Evolutionary conservation across 2,113 vertebrate species (phyloP).

Genomic region (Salvelinus sp.): DNA sequence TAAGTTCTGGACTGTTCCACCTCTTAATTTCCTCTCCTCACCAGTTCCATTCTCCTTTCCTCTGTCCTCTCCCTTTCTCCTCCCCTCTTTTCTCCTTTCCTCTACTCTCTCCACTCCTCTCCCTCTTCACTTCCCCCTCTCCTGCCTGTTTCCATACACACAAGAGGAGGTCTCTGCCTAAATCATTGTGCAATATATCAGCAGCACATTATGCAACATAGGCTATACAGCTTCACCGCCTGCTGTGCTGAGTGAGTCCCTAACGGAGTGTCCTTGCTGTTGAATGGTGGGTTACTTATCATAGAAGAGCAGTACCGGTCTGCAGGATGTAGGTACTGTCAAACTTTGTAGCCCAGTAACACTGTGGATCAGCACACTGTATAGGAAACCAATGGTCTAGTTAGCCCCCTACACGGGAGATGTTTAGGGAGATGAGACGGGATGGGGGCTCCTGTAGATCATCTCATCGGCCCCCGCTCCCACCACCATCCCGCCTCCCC

Average conservation of each 20-base stretch:
- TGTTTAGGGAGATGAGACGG: background rate
- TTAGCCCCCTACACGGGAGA: background rate
- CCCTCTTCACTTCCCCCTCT: background rate
- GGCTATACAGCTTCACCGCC: background rate
- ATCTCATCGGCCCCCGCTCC: conserved; percentile 15
- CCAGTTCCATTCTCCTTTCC: background rate
- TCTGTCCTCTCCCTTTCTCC: background rate
- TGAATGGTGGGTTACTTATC: background rate
- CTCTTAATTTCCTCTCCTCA: too few relatives aligned
- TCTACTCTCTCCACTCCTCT: background rate
- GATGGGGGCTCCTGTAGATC: conserved; percentile 6
- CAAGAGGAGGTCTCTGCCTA: background rate
- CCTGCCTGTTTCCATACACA: background rate
- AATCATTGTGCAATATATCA: background rate
- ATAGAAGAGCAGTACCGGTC: background rate
- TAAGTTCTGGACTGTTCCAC: conserved; percentile 34
- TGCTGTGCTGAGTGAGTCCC: background rate
- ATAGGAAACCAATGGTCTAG: background rate
- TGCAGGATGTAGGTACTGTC: background rate
- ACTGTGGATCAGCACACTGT: background rate
- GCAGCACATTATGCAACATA: background rate
- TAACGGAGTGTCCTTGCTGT: background rate
- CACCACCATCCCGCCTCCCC: conserved; percentile 2
- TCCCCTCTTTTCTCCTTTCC: background rate
- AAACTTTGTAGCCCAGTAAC: background rate